Evolutionary conservation across 1,140 invertebrate species (phyloP).

Genomic region (Vanessa tameamea): DNA sequence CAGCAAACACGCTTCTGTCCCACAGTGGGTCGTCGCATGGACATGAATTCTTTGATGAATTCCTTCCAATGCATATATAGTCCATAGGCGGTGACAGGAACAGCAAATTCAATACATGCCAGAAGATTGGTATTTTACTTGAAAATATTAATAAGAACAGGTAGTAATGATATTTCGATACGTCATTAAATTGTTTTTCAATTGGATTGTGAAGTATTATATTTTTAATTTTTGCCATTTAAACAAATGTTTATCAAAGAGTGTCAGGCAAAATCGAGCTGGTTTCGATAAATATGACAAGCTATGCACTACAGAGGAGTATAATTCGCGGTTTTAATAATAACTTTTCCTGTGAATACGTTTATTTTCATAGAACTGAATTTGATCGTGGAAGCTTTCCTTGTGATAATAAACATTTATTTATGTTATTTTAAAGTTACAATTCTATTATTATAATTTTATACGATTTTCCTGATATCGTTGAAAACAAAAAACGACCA

Average conservation of each 20-base stretch:
- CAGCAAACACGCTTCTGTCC: conserved; percentile 55
- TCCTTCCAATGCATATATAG: conserved; percentile 44
- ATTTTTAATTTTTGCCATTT: conserved; percentile 46
- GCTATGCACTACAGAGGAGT: not conserved
- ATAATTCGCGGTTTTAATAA: not conserved
- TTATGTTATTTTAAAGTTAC: not conserved
- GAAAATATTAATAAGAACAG: conserved; percentile 52
- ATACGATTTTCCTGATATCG: conserved; percentile 25
- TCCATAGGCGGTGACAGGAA: conserved; percentile 61
- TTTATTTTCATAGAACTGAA: too few species aligned
- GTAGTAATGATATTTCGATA: conserved; percentile 59
- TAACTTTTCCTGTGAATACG: not conserved
- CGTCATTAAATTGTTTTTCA: conserved; percentile 55
- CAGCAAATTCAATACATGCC: conserved; percentile 61
- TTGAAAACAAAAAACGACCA: conserved; percentile 32
- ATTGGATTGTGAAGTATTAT: conserved; percentile 51
- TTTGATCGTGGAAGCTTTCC: not conserved
- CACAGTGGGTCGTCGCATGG: conserved; percentile 56
- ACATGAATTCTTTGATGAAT: conserved; percentile 47
- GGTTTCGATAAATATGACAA: not conserved
- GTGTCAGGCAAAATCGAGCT: not conserved
- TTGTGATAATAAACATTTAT: not conserved
- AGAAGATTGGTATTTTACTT: conserved; percentile 54
- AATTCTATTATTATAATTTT: conserved; percentile 18
- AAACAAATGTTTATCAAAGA: not conserved